These are phyloP conservation scores for Anseranas semipalmata DNA, from an alignment of 2,113 vertebrate species.

Conservation along the genomic window DNA sequence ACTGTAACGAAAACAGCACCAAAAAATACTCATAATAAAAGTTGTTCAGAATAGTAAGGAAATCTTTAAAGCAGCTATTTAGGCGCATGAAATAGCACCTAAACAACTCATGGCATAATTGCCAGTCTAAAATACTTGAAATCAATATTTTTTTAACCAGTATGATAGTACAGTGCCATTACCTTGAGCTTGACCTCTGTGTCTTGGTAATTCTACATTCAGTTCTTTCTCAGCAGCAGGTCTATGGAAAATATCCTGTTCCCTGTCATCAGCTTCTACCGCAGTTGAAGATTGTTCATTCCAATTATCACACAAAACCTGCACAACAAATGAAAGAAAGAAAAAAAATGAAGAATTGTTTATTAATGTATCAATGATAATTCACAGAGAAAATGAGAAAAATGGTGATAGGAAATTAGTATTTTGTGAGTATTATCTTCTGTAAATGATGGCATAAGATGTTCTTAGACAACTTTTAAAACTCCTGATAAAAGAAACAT, in stretches of 20 bases:
- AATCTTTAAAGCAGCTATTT: background rate
- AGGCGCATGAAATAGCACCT: background rate
- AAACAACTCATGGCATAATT: background rate
- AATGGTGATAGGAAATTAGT: background rate
- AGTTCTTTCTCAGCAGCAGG: conserved; percentile 37
- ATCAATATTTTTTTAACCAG: background rate
- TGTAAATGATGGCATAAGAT: background rate
- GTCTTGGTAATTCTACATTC: conserved; percentile 52
- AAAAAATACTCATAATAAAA: background rate
- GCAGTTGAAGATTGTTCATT: conserved; percentile 66
- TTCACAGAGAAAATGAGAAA: background rate
- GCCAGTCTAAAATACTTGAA: background rate
- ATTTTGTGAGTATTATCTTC: background rate
- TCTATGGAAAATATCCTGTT: background rate
- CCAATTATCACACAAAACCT: conserved; percentile 75
- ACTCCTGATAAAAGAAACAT: background rate
- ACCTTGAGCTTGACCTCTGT: conserved; percentile 79
- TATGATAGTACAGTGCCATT: background rate
- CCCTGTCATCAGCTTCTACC: conserved; percentile 23
- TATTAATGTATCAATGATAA: background rate
- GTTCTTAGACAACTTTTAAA: background rate
- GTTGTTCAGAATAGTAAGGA: background rate
- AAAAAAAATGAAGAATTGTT: background rate
- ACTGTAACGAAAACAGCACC: background rate
- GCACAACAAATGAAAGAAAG: conserved; percentile 23